Evolutionary conservation across 2,797 vertebrate genomes (phyloP), one percentile per base, ranked within the genome.

Genomic region (Nasua narica): DNA sequence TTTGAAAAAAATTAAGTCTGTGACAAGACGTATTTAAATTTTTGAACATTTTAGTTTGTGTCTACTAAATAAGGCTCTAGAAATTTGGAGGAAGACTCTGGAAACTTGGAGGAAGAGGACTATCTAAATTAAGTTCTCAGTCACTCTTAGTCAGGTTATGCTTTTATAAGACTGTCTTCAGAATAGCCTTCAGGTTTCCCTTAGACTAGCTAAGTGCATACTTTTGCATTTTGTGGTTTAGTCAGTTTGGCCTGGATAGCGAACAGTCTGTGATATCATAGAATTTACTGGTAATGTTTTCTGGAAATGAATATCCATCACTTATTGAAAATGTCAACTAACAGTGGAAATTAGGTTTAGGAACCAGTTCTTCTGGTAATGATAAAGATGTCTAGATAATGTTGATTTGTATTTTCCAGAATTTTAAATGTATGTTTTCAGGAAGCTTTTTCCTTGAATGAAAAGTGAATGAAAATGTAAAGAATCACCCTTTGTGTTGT

Each of bases 321-420:
- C 13, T 98, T 81, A 79, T 86, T 98, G 94, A 98, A 98, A 98
- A 60, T 96, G 74, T 43, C 52, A 92, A 87, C 95, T 97, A 95
- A 97, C 90, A 93, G 87, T 96, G 94, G 92, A 98, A 98, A 94
- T 96, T 84, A 91, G 86, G 52, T 65, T 96, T 70, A 77, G 79
- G 93, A 95, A 91, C 82, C 88, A 94, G 58, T 70, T 98, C 72
- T 97, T 98, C 95, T 98, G 81, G 60, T 98, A 81, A 70, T 90
- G 88, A 65, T 83, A 96, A 92, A 96, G 58, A 97, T 32, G 12
- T 79, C 62, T 65, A 85, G 92, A 94, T 54, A 78, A 88, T 97
- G 29, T 67, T 97, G 96, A 97, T 96, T 88, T 95, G 93, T 97
- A 97, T 98, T 98, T 98, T 98, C 95, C 95, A 98, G 79, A 77